These are phyloP conservation scores for Lithophane semibrunnea DNA, from an alignment of 2,888 invertebrate genomes.

Conservation along the genomic window DNA sequence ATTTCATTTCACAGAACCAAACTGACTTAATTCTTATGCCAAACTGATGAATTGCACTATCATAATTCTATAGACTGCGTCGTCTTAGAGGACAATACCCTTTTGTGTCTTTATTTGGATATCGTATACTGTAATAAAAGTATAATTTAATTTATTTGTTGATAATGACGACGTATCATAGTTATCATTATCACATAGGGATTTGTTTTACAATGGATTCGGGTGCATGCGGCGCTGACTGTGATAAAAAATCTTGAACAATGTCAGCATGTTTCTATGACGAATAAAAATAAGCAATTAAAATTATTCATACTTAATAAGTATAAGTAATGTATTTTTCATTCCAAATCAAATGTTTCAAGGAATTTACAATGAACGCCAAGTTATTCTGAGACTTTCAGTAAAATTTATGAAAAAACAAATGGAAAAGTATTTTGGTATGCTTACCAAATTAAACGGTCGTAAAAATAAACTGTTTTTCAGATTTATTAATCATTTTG, in stretches of 20 bases:
- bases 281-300: not conserved
- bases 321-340: not conserved
- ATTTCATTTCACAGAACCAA: constrained; percentile 28
- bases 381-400: constrained; percentile 13
- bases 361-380: constrained; percentile 16
- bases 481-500: not conserved
- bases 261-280: not conserved
- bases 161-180: constrained; percentile 40
- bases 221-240: constrained; percentile 4
- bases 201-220: constrained; percentile 44
- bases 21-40: constrained; percentile 10
- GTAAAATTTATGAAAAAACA: not conserved
- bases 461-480: not conserved
- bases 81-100: constrained; percentile 46
- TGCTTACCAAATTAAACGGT: not conserved
- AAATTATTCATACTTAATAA: not conserved
- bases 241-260: constrained; percentile 8
- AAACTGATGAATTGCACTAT: constrained; percentile 38
- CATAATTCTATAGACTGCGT: constrained; percentile 20
- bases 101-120: constrained; percentile 41
- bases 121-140: constrained; percentile 27
- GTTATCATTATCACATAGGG: constrained; percentile 26
- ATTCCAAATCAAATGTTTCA: constrained; percentile 28
- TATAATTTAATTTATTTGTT: constrained; percentile 34
- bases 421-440: constrained; percentile 13